Conservation (phyloP, 2,113 vertebrate genomes). For the Psilopsiagon aurifrons region DNA sequence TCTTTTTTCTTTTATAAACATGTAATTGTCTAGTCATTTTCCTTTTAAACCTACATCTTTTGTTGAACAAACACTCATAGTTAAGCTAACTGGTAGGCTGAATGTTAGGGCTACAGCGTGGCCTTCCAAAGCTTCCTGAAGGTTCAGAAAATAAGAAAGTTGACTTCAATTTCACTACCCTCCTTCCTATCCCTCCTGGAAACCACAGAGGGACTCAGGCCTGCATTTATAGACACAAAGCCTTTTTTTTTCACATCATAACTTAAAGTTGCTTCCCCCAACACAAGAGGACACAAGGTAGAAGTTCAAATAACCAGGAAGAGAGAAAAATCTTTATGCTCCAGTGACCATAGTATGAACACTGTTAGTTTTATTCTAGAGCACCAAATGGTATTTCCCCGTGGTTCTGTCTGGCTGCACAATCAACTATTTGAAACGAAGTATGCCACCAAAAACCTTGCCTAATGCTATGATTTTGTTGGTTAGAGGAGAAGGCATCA, state of each 20-base stretch:
- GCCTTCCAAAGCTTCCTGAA: neutral
- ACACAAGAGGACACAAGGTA: neutral
- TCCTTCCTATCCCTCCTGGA: neutral
- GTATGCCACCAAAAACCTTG: neutral
- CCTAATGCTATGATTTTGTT: neutral
- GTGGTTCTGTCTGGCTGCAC: neutral
- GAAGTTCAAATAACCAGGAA: neutral
- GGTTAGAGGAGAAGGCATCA: neutral
- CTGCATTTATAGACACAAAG: neutral
- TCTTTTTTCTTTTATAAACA: neutral
- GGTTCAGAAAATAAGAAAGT: neutral
- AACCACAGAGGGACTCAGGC: neutral
- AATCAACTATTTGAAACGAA: neutral
- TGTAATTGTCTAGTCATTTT: neutral
- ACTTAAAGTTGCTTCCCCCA: neutral
- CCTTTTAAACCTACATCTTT: neutral
- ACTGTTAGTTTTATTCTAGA: neutral
- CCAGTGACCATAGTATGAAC: neutral
- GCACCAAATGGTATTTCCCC: neutral
- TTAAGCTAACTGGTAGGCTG: neutral
- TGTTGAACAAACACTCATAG: neutral
- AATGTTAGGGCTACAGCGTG: neutral
- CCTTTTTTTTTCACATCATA: neutral
- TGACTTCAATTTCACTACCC: neutral
- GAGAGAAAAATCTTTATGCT: neutral